A percentile compares a stretch with the other conserved stretches of the same genome.
Conservation (phyloP, 2,113 vertebrate species). For the Cyanoliseus patagonus region DNA sequence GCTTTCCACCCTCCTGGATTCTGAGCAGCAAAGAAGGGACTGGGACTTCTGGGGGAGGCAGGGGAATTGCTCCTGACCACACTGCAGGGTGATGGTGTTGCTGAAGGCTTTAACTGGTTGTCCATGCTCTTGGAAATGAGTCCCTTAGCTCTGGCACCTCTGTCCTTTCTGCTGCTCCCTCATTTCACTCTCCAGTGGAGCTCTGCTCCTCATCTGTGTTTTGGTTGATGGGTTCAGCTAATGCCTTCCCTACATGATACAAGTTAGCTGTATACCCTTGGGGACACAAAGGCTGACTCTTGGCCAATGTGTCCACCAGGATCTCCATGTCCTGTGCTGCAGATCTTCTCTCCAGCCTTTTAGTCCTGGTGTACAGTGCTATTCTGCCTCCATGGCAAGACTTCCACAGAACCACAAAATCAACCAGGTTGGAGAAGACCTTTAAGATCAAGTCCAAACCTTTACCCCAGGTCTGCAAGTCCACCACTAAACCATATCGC, state of each 20-base stretch:
- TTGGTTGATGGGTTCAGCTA: neutral
- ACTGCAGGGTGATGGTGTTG: neutral
- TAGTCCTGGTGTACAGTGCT: accelerated
- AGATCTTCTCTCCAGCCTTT: neutral
- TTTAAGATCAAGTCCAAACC: neutral
- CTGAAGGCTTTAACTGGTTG: neutral
- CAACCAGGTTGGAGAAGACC: neutral
- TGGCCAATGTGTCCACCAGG: neutral
- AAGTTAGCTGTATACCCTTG: neutral
- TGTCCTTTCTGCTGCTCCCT: neutral
- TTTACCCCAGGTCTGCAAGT: neutral
- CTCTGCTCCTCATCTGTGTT: neutral
- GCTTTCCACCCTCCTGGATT: neutral
- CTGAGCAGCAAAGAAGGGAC: neutral
- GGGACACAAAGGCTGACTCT: neutral
- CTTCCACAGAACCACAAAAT: neutral
- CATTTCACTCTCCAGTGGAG: neutral
- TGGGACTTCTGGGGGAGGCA: neutral
- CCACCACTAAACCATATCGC: neutral
- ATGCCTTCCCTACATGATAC: neutral
- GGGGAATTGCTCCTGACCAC: neutral
- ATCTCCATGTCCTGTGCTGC: neutral
- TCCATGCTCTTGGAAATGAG: neutral
- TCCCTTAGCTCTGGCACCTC: neutral
- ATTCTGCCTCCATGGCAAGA: neutral